Evolutionary conservation across 2,113 vertebrate species (phyloP), one percentile per base, ranked within the genome.

Genomic region (Physeter macrocephalus): DNA sequence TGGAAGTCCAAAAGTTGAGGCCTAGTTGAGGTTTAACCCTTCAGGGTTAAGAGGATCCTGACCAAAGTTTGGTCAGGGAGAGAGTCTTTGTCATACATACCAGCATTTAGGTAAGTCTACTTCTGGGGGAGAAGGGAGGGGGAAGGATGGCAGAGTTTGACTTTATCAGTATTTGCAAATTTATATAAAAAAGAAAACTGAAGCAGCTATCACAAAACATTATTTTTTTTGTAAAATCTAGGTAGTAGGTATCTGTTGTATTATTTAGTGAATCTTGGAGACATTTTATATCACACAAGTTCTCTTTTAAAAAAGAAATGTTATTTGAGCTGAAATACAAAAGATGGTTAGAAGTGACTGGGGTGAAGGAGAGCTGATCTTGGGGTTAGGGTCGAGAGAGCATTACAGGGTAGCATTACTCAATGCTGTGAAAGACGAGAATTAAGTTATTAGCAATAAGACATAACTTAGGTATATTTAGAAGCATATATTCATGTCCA

Each of bases 361-460:
- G 8, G 0, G 5, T 66, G 25, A 74, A 88, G 13, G 20, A 36
- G 2, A 12, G 21, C 17, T 61, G 3, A 57, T 21, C 4, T 27
- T 23, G 18, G 7, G 41, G 8, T 6, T 14, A 1, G 1, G 2
- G 15, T n/a, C 8, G 1, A 57, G 59, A 54, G 0, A 84, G 4
- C 21, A 31, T 64, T 46, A 11, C 1, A 13, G 10, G 2, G 2
- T 10, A 41, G 2, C 2, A 5, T 13, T 27, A 5, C 3, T 49
- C 17, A 49, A 0, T n/a, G 7, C 10, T 71, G 14, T 54, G 23
- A 59, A 62, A 71, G 0, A 61, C 13, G 0, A 61, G 17, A 36
- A 4, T 31, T 20, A 52, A 29, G 1, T 6, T 66, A 4, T 23
- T 15, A 57, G 21, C 61, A 91, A 94, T 34, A n/a, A 27, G 39